phyloP scores from a whole-genome alignment of 2,113 vertebrate genomes.

The Corydoras sp. region DNA sequence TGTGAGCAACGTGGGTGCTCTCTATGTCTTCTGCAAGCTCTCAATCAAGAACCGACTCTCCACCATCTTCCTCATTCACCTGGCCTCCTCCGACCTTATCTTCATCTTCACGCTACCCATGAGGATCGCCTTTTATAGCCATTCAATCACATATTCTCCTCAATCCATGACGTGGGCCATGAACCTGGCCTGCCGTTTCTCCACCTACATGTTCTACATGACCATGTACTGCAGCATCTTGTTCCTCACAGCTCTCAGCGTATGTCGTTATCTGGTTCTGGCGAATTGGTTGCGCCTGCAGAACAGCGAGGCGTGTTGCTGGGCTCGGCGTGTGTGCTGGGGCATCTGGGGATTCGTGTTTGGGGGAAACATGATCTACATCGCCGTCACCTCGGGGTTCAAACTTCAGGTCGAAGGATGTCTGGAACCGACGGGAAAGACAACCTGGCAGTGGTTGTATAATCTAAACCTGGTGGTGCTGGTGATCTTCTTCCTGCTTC shows the following conservation, averaged over 20 bases:
- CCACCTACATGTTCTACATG: conserved; percentile 43
- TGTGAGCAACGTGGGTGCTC: conserved; percentile 23
- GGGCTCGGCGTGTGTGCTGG: conserved; percentile 22
- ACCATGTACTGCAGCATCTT: conserved; percentile 50
- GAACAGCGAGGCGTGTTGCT: conserved; percentile 14
- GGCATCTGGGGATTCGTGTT: conserved; percentile 34
- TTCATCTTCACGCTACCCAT: conserved; percentile 37
- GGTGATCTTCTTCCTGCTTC: conserved; percentile 40
- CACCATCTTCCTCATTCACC: conserved; percentile 44
- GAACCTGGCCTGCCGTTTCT: conserved; percentile 26
- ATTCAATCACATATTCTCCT: background rate
- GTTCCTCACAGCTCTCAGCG: conserved; percentile 41
- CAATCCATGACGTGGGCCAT: background rate
- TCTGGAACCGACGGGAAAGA: conserved; percentile 23
- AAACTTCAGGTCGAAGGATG: conserved; percentile 14
- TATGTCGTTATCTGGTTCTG: conserved; percentile 42
- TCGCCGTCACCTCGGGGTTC: background rate
- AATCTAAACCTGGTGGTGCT: conserved; percentile 42
- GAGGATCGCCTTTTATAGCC: conserved; percentile 27
- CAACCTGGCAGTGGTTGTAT: conserved; percentile 36
- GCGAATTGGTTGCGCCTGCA: conserved; percentile 13
- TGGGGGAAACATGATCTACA: background rate
- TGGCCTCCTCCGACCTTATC: conserved; percentile 36
- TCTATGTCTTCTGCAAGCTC: conserved; percentile 39
- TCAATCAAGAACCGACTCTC: conserved; percentile 35